Evolutionary conservation across 2,888 invertebrate genomes (phyloP), one percentile per base, ranked within the genome.

Genomic region (Nebria brevicollis): DNA sequence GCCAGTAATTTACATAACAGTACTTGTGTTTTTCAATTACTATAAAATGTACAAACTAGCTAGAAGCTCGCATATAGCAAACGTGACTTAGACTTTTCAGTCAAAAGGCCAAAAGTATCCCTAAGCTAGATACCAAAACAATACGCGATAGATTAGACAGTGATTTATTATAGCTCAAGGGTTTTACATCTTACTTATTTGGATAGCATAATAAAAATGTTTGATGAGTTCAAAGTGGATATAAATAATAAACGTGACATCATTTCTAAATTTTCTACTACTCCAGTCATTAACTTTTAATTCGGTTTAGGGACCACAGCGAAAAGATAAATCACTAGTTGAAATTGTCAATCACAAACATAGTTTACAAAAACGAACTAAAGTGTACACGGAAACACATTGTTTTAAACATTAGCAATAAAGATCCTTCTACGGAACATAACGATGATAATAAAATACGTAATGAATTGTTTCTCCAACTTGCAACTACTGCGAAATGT

Each of bases 1-100:
- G 43, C 70, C 13, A 70, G 77, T 43, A 77, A 77, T 77, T 70
- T 77, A 77, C 68, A 77, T 77, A 77, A 77, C 77, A 77, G 77
- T 77, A 77, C 77, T 15, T 13, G 70, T 8, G 54, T 77, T 77
- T 77, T 77, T 68, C 70, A 77, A 77, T 77, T 77, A 77, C 70
- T 54, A 54, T 54, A 7, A 54, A 54, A 54, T 54, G 2, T 54
- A 54, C 54, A 54, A 54, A 13, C 54, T 13, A 13, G 54, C 13
- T 54, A 54, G 54, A 54, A 54, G 54, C 13, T 54, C 4, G 54
- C 8, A 54, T 11, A 54, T 54, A 54, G 13, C 11, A 54, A 54
- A 11, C 54, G 54, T 54, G 54, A 54, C 54, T 54, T 13, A 54
- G 8, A 54, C 54, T 54, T 54, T 54, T 54, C 11, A 54, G 54